Percentiles rank a stretch among this genome's conserved stretches.
Conservation (phyloP, 92 coral and sea anemone species). For the Metridium senile region DNA sequence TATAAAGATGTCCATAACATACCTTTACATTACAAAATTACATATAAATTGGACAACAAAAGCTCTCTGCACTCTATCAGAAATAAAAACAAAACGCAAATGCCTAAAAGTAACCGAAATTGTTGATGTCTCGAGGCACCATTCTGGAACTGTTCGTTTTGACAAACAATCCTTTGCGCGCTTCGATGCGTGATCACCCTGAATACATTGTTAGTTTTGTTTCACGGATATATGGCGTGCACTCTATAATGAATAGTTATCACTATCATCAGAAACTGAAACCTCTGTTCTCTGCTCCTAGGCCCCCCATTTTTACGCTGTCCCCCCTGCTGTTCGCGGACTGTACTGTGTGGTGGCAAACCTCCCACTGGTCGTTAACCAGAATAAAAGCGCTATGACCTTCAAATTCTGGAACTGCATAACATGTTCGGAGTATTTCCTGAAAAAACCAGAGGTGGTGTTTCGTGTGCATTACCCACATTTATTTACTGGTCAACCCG, state of each 20-base stretch:
- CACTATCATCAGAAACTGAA: conserved; percentile 44
- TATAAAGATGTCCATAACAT: too few relatives aligned
- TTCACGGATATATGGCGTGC: not conserved
- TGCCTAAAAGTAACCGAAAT: too few relatives aligned
- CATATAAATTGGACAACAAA: too few relatives aligned
- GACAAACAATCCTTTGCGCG: too few relatives aligned
- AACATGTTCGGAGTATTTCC: conserved; percentile 94
- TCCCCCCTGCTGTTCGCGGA: conserved; percentile 73
- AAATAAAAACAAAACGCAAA: too few relatives aligned
- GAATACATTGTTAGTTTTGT: too few relatives aligned
- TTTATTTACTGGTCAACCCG: conserved; percentile 88
- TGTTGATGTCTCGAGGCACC: too few relatives aligned
- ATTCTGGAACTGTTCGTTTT: too few relatives aligned
- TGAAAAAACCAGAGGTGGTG: conserved; percentile 91
- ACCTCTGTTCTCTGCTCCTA: conserved; percentile 89
- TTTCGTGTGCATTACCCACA: conserved; percentile 93
- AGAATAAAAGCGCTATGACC: conserved; percentile 81
- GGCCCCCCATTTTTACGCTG: conserved; percentile 79
- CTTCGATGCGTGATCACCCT: too few relatives aligned
- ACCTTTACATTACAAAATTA: too few relatives aligned
- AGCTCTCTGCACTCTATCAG: too few relatives aligned
- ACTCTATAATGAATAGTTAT: not conserved
- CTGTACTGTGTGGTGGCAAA: conserved; percentile 90
- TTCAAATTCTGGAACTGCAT: conserved; percentile 99
- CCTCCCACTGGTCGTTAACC: conserved; percentile 80